A percentile compares a stretch with the other conserved stretches of the same genome.
Evolutionary conservation across 1,140 invertebrate species (phyloP).

Genomic region (Drosophila aff.): DNA sequence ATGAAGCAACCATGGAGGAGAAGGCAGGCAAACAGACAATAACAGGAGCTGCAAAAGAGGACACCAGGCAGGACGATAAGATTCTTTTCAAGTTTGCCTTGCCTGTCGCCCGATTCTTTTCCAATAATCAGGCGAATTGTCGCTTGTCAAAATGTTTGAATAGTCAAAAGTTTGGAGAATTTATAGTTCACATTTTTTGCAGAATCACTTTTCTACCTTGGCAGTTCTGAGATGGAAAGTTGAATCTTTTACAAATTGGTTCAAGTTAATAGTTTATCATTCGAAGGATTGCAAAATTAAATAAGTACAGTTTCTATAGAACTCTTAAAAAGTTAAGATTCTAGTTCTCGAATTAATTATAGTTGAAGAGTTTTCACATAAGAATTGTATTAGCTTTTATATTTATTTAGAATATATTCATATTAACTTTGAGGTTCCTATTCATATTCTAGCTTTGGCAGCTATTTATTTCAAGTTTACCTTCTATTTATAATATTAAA

Average conservation of each 20-base stretch:
- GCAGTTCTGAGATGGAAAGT: not conserved
- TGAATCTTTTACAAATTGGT: not conserved
- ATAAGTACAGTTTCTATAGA: not conserved
- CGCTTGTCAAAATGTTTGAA: constrained; percentile 73
- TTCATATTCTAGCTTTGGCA: not conserved
- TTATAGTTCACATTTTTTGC: constrained; percentile 13
- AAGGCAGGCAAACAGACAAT: constrained; percentile 1
- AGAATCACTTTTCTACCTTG: not conserved
- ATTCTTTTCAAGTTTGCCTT: constrained; percentile 20
- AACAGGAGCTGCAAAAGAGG: constrained; percentile 10
- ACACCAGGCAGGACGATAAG: constrained; percentile 24
- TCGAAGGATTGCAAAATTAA: not conserved
- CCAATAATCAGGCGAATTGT: constrained; percentile 77
- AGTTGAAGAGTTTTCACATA: no score
- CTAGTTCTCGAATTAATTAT: not conserved
- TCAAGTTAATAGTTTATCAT: not conserved
- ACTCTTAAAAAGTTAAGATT: not conserved
- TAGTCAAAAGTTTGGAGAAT: constrained; percentile 61
- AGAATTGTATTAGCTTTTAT: not conserved
- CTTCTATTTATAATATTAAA: not conserved
- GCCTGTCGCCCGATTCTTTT: constrained; percentile 8
- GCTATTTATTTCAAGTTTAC: not conserved
- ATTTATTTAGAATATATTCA: not conserved
- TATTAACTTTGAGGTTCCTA: not conserved
- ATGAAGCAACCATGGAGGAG: constrained; percentile 55